Base-by-base conservation (phyloP, 2,888 invertebrate species). In the Heliconius erato region DNA sequence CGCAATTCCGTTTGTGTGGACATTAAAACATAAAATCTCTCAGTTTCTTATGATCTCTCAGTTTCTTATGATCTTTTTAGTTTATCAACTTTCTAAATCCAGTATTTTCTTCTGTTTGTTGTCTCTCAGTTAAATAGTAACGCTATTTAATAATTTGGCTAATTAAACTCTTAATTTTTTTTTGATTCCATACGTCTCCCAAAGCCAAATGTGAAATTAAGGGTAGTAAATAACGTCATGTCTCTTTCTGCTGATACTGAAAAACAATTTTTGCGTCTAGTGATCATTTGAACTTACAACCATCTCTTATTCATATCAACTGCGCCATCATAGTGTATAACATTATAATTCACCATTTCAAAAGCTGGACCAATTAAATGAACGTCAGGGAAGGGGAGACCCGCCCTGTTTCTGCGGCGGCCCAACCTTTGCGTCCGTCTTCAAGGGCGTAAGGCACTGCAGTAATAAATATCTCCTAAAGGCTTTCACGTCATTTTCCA, bases 351-450 rank as follows among this genome's bases (percentile, higher is more conserved):
- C 44, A 16, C 35, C 28, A 67, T 44, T 3, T 28, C 40, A 44
- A 44, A 67, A 28, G 44, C 26, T 40, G 35, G 7, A 35, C 6
- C n/a, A 23, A 19, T 63, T 67, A 65, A 65, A 77, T 40, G 16
- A 78, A 78, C 67, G 69, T 80, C 28, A 77, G 28, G 69, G 4
- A 65, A 79, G 76, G 82, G 71, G 28, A 80, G 59, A 40, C 82
- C 49, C 82, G 77, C 82, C 80, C 63, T 80, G 65, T 79, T 63
- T 69, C 72, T 72, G 81, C 77, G 81, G 59, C 71, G 63, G 82
- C 80, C 82, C 80, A 69, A 78, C 82, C 82, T 80, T 65, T 54
- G 65, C 82, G 79, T 74, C 74, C 76, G 54, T 67, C 79, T 80
- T 72, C 71, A 72, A 80, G 80, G 74, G 65, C 77, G 74, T 63